Conservation (phyloP, 2,113 vertebrate genomes). For the Laterallus jamaicensis region DNA sequence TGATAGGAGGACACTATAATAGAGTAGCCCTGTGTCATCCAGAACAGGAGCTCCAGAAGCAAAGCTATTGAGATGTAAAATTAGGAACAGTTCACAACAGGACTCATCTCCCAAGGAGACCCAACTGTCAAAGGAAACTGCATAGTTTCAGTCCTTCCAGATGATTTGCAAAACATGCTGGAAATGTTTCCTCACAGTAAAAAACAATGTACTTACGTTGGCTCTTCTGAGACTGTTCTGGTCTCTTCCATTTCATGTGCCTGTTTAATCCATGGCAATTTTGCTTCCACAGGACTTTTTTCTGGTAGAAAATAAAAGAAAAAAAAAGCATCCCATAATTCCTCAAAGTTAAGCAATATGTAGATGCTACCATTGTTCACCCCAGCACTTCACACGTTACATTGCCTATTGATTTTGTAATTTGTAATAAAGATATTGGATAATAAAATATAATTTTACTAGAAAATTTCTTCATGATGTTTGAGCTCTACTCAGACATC, state of each 20-base stretch:
- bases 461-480: not conserved
- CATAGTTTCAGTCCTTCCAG: not conserved
- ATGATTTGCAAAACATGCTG: not conserved
- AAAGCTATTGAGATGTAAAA: not conserved
- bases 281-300: slow-evolving; percentile 88
- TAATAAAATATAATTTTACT: not conserved
- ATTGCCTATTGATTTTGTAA: not conserved
- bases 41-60: slow-evolving; percentile 32
- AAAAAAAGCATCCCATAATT: not conserved
- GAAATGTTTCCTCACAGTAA: not conserved
- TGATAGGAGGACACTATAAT: not conserved
- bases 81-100: not conserved
- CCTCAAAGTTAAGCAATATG: not conserved
- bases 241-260: slow-evolving; percentile 90
- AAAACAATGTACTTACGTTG: slow-evolving; percentile 80
- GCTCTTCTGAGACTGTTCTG: slow-evolving; percentile 83
- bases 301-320: slow-evolving; percentile 72
- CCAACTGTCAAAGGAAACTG: slow-evolving; percentile 39
- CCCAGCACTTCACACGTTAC: not conserved
- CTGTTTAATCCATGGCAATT: slow-evolving; percentile 89
- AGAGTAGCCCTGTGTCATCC: not conserved
- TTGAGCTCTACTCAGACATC: not conserved
- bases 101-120: not conserved
- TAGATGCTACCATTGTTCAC: not conserved
- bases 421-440: not conserved